Base-by-base conservation (phyloP, 1,140 invertebrate species). In the Drosophila nannoptera region DNA sequence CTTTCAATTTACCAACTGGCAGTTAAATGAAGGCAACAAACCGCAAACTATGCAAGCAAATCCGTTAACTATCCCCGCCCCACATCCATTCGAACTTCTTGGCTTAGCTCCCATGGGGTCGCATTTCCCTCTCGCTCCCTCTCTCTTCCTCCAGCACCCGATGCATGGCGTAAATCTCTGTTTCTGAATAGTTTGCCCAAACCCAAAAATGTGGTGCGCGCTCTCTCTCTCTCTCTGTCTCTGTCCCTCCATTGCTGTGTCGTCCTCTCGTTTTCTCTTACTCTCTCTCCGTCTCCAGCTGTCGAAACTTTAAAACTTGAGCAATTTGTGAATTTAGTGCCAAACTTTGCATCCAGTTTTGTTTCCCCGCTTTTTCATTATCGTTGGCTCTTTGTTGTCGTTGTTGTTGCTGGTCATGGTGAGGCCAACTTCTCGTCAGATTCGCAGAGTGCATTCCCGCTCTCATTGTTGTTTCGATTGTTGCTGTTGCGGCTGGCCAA, bases 291-390 rank as follows among this genome's bases (percentile, higher is more conserved):
- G 1, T 22, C 22, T 55, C 43, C 42, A 36, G 42, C 73, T 81
- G 73, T 76, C 59, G 72, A 82, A 82, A 82, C 75, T 83, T 83
- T 75, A 83, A 83, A 83, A 83, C 78, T 83, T 83, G 64, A 84
- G 73, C 78, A 83, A 84, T 83, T 83, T 83, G 78, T 84, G 69
- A 83, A 82, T 82, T 83, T 82, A 82, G 78, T 83, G 78, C 50
- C 75, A 82, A 83, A 83, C 75, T 83, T 83, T 83, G 36, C 75
- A 65, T 66, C 64, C 54, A 83, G 69, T 82, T 75, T 75, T 83
- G 78, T 60, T 70, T 70, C 63, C 72, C 48, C 68, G 58, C 68
- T 68, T 83, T 83, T 83, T 83, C 75, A 83, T 83, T 83, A 78
- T 83, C 72, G 75, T 64, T 73, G 43, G 48, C 52, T 53, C 43